Evolutionary conservation across 2,888 invertebrate genomes (phyloP), one percentile per base, ranked within the genome.

Genomic region (Beris chalybata): DNA sequence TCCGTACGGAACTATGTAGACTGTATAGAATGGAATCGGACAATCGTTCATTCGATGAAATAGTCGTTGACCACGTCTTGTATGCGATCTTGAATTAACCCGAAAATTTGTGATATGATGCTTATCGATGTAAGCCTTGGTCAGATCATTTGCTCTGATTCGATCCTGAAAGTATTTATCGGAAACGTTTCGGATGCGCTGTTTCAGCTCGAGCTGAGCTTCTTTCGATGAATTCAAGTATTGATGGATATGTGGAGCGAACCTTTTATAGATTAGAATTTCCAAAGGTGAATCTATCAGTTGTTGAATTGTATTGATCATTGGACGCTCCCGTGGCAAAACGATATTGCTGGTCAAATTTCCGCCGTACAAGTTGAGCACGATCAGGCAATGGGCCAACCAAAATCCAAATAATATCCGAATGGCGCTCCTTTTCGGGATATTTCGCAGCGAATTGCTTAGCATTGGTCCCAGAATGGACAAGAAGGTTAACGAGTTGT

Each of bases 1-100:
- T 2, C 86, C 86, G 70, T 85, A 84, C n/a, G 82, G 81, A 9
- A 85, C 76, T 1, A 84, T 83, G 67, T 84, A 86, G 0, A 85
- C 85, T 0, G 84, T 82, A 15, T 82, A 81, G 73, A 84, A 85
- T 0, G 85, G 85, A 0, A 86, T 79, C 12, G 86, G 83, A 71
- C 86, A 85, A 32, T 83, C 82, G 7, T 73, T 70, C 73, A 84
- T 82, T 0, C 81, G 76, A 71, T 85, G 83, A 69, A 79, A 86
- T 0, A 84, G 47, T 0, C 83, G 82, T 47, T 82, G 80, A 0
- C 84, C 84, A 38, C 79, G 72, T 12, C 72, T 31, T 44, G 73
- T 72, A 43, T 80, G 76, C 2, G 69, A 69, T 3, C 75, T 73
- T 0, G 74, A 72, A 52, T 74, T 74, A 11, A 75, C 74, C 30